Conservation (phyloP, 2,797 vertebrate genomes). For the Darevskia mixta region DNA sequence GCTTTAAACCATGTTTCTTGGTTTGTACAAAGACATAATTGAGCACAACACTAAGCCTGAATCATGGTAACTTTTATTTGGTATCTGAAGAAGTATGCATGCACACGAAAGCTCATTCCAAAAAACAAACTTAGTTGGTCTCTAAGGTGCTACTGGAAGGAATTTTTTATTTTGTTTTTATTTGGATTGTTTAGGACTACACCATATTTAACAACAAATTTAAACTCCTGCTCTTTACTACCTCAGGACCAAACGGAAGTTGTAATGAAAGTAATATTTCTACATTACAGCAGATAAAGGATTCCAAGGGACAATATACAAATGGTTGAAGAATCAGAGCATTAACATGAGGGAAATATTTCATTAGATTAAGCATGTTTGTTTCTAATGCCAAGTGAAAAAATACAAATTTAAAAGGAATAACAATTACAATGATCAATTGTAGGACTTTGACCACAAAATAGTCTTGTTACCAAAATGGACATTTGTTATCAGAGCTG, state of each 20-base stretch:
- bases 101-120: too few species aligned
- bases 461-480: neutral
- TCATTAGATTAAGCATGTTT: constrained; percentile 14
- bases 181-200: neutral
- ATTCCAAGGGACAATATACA: neutral
- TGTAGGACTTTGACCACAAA: neutral
- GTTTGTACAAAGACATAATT: too few species aligned
- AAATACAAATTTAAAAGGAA: neutral
- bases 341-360: constrained; percentile 15
- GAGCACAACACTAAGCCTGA: too few species aligned
- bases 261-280: neutral
- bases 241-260: neutral
- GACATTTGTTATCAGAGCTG: neutral
- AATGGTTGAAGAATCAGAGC: neutral
- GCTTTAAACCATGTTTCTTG: too few species aligned
- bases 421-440: neutral
- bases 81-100: too few species aligned
- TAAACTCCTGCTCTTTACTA: neutral
- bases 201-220: neutral
- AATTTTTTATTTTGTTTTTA: neutral
- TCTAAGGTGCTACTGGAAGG: too few species aligned
- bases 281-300: constrained; percentile 1
- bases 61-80: constrained; percentile 3
- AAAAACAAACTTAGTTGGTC: too few species aligned
- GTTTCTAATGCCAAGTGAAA: neutral